These are phyloP conservation scores for Limosa lapponica DNA, from an alignment of 2,797 vertebrate genomes.

Conservation along the genomic window DNA sequence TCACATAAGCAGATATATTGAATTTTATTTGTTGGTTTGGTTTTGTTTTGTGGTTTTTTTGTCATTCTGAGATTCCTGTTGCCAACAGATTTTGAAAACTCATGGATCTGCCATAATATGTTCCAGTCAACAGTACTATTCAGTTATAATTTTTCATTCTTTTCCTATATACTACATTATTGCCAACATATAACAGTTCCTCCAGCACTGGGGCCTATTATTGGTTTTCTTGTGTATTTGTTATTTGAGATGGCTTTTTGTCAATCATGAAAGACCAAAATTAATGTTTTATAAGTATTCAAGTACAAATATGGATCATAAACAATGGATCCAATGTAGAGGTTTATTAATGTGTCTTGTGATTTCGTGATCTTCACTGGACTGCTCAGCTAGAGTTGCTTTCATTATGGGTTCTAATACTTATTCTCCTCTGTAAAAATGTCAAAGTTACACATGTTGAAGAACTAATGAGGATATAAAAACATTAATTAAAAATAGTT, in stretches of 20 bases:
- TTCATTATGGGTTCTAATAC: neutral
- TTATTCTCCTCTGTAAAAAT: neutral
- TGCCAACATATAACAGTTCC: neutral
- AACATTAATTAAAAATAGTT: neutral
- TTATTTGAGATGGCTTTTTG: neutral
- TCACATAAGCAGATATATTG: neutral
- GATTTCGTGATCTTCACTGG: neutral
- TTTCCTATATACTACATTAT: neutral
- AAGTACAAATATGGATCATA: neutral
- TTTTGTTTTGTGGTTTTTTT: neutral
- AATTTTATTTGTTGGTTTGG: neutral
- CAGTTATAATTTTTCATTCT: neutral
- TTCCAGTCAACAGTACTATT: neutral
- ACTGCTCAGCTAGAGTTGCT: neutral
- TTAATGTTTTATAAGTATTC: neutral
- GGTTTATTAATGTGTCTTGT: neutral
- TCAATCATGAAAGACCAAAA: neutral
- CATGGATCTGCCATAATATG: neutral
- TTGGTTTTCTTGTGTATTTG: neutral
- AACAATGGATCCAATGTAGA: accelerated
- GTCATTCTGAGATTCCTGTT: neutral
- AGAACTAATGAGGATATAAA: neutral
- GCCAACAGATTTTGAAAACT: neutral
- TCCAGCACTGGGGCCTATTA: neutral
- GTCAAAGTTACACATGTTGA: neutral